Percentiles rank a stretch among this genome's conserved stretches.
These are phyloP conservation scores for Psittacula echo DNA, from an alignment of 2,797 vertebrate species.

Conservation along the genomic window DNA sequence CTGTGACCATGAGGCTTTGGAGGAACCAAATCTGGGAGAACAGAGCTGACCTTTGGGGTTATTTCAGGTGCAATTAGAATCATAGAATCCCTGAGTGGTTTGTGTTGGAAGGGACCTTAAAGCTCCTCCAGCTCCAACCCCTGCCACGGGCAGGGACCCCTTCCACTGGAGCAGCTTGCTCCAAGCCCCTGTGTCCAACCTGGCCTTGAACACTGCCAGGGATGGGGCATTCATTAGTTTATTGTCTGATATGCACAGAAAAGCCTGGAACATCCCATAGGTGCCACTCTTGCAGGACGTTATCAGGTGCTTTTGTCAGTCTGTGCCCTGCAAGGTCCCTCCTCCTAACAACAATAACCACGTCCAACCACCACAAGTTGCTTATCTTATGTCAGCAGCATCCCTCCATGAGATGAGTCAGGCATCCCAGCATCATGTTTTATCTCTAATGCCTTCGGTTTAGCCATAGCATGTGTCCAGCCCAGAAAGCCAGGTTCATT, in stretches of 20 bases:
- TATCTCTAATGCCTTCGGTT: not conserved
- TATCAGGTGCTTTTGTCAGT: not conserved
- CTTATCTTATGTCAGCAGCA: not conserved
- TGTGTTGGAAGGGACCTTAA: too few species aligned
- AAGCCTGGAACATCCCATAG: accelerated
- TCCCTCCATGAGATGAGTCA: not conserved
- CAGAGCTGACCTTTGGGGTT: too few species aligned
- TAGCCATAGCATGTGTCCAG: not conserved
- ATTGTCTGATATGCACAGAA: accelerated
- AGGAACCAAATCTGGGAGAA: too few species aligned
- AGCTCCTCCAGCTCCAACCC: too few species aligned
- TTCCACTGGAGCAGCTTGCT: too few species aligned
- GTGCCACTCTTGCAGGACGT: accelerated
- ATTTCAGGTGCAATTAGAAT: too few species aligned
- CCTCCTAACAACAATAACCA: not conserved
- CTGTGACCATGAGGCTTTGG: too few species aligned
- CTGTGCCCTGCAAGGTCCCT: not conserved
- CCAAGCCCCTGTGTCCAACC: not conserved
- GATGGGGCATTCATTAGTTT: not conserved
- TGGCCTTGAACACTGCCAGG: not conserved
- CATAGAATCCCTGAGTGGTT: too few species aligned
- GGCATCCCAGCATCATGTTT: not conserved
- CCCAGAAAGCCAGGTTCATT: not conserved
- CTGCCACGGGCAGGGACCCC: too few species aligned
- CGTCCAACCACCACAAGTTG: not conserved